phyloP scores from a whole-genome alignment of 2,888 invertebrate species.

The Dryadula phaetusa region DNA sequence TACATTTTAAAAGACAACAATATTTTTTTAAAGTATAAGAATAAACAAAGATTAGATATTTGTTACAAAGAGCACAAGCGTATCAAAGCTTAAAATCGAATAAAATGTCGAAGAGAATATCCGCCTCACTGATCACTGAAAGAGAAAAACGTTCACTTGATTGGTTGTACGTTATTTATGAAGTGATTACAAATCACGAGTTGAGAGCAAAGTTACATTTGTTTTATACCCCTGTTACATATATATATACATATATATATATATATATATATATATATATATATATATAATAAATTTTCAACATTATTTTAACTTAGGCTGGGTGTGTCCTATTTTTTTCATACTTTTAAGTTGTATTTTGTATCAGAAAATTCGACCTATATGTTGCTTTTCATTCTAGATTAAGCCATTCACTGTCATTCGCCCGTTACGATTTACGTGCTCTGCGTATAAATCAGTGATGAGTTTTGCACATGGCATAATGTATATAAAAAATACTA shows the following conservation, averaged over 20 bases:
- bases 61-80: not conserved
- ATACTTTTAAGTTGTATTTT: conserved; percentile 5
- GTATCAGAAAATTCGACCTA: conserved; percentile 16
- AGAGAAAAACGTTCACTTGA: conserved; percentile 1
- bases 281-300: too few relatives aligned
- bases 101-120: not conserved
- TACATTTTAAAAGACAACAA: not conserved
- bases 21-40: not conserved
- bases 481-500: not conserved
- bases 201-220: not conserved
- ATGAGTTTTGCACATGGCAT: conserved; percentile 16
- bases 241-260: not conserved
- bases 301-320: not conserved
- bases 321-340: not conserved
- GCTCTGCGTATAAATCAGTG: conserved; percentile 18
- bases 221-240: too few relatives aligned
- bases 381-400: conserved; percentile 23
- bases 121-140: conserved; percentile 16
- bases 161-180: not conserved
- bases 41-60: not conserved
- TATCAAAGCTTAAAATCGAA: not conserved
- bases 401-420: conserved; percentile 24
- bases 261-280: not conserved
- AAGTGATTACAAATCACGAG: not conserved
- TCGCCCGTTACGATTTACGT: conserved; percentile 24